Conservation (phyloP, 2,888 invertebrate species). For the Vesta saturnalis region DNA sequence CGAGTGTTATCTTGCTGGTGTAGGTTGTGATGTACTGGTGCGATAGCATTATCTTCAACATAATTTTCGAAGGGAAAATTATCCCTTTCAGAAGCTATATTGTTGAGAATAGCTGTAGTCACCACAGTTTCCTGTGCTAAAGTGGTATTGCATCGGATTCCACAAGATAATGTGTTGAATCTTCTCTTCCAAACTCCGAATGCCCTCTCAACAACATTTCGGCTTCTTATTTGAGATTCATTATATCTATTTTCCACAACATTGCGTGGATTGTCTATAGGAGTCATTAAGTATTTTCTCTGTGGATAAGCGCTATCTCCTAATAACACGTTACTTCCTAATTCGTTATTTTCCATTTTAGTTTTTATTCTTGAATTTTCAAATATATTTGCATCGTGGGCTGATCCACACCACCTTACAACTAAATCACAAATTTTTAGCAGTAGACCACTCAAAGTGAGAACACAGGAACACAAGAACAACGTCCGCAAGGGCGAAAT, state of each 20-base stretch:
- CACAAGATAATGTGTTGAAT: no score
- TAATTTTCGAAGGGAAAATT: not conserved
- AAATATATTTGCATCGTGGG: not conserved
- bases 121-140: not conserved
- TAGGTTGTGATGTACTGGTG: not conserved
- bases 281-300: not conserved
- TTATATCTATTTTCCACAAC: not conserved
- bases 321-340: no score
- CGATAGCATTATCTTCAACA: not conserved
- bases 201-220: not conserved
- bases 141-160: no score
- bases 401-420: not conserved
- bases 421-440: not conserved
- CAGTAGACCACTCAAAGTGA: no score
- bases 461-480: no score
- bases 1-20: not conserved
- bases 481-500: no score
- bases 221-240: not conserved
- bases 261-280: not conserved
- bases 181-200: not conserved
- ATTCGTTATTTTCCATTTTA: not conserved
- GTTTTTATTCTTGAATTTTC: not conserved
- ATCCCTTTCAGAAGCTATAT: not conserved
- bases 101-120: not conserved
- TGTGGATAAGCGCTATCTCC: not conserved